These are phyloP conservation scores for Meriones unguiculatus DNA, from an alignment of 2,113 vertebrate genomes.

Conservation along the genomic window DNA sequence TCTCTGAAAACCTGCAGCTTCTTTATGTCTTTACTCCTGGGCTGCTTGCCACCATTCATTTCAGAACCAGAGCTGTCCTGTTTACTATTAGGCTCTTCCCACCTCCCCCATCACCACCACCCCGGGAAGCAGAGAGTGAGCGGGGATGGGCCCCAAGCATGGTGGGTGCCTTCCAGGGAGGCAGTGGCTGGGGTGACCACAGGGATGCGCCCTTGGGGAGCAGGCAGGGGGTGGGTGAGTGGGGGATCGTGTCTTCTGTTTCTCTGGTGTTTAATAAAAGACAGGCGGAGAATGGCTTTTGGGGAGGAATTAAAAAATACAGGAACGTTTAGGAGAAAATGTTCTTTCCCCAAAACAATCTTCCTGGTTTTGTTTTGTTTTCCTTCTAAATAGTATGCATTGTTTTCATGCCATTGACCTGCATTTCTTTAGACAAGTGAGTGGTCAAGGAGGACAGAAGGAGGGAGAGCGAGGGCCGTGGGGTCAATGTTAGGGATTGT, in stretches of 20 bases:
- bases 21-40: slow-evolving; percentile 75
- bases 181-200: not conserved
- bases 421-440: not conserved
- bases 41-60: slow-evolving; percentile 71
- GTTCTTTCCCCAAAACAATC: not conserved
- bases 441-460: not conserved
- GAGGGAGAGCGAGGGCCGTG: not conserved
- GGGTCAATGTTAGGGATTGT: not conserved
- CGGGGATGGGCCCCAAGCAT: not conserved
- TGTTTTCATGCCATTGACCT: not conserved
- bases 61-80: slow-evolving; percentile 56
- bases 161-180: not conserved
- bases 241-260: not conserved
- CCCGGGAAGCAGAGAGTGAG: not conserved
- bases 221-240: no score
- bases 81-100: slow-evolving; percentile 70
- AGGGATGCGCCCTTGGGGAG: not conserved
- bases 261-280: not conserved
- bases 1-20: slow-evolving; percentile 79
- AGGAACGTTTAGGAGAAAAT: slow-evolving; percentile 7
- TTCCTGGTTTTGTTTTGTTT: slow-evolving; percentile 24
- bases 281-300: not conserved
- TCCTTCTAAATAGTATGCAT: slow-evolving; percentile 39
- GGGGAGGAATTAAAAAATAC: slow-evolving; percentile 25
- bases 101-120: rapidly evolving